Evolutionary conservation across 2,888 invertebrate genomes (phyloP).

Genomic region (Caenorhabditis macrosperma): DNA sequence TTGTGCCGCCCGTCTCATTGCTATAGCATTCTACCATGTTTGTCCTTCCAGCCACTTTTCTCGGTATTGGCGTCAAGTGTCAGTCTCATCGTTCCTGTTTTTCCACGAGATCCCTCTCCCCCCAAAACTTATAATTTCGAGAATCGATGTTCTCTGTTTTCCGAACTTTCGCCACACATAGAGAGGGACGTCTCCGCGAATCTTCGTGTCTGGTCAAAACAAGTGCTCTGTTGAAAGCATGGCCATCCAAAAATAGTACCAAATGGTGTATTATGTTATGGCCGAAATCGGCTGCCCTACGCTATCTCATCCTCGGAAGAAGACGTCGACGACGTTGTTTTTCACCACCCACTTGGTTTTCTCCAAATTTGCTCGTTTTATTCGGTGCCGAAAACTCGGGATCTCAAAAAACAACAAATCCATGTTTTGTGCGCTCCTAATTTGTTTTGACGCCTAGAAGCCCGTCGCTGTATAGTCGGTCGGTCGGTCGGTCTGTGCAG

Average conservation of each 20-base stretch:
- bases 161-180: constrained; percentile 19
- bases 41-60: constrained; percentile 9
- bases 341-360: constrained; percentile 50
- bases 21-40: not conserved
- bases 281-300: not conserved
- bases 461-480: constrained; percentile 2
- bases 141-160: constrained; percentile 13
- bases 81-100: not conserved
- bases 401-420: constrained; percentile 51
- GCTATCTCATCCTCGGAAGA: constrained; percentile 28
- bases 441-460: constrained; percentile 44
- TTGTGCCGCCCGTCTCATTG: not conserved
- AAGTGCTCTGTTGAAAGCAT: constrained; percentile 13
- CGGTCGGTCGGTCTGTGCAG: not conserved
- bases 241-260: constrained; percentile 29
- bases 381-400: constrained; percentile 46
- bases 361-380: constrained; percentile 45
- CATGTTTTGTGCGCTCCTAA: constrained; percentile 46
- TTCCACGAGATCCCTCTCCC: constrained; percentile 4
- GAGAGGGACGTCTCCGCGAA: constrained; percentile 6
- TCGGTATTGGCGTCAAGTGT: constrained; percentile 5
- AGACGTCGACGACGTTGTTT: constrained; percentile 45
- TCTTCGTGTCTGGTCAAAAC: constrained; percentile 26
- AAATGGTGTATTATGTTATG: constrained; percentile 29
- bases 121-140: constrained; percentile 12